Conservation (phyloP, 2,888 invertebrate genomes). For the Cryptocheilus praepositus region DNA sequence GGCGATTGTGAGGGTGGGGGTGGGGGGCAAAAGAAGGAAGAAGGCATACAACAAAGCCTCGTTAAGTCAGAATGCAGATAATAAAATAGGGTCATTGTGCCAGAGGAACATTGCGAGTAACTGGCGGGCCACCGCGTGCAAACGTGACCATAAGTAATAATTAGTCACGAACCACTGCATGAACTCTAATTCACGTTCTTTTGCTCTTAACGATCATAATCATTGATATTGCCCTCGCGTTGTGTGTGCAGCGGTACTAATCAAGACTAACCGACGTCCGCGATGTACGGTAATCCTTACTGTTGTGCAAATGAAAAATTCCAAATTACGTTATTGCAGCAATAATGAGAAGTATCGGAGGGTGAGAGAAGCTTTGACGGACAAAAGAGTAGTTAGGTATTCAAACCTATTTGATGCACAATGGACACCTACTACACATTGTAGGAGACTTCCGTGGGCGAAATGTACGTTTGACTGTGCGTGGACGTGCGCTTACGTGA, state of each 20-base stretch:
- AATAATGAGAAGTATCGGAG: conserved; percentile 13
- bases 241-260: background rate
- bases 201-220: background rate
- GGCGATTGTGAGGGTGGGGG: no score
- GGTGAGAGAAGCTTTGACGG: conserved; percentile 24
- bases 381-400: conserved; percentile 21
- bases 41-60: conserved; percentile 59
- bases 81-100: conserved; percentile 48
- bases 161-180: conserved; percentile 31
- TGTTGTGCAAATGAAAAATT: no score
- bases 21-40: conserved; percentile 30
- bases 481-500: conserved; percentile 12
- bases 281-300: no score
- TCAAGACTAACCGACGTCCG: background rate
- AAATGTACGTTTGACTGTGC: conserved; percentile 3
- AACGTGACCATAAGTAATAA: conserved; percentile 39
- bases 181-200: background rate
- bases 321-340: no score
- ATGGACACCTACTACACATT: conserved; percentile 32
- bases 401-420: conserved; percentile 29
- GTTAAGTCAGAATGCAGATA: conserved; percentile 65
- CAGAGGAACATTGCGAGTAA: conserved; percentile 31
- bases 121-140: conserved; percentile 18
- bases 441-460: conserved; percentile 10
- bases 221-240: background rate